Conservation (phyloP, 2,888 invertebrate genomes). For the Diplazon laetatorius region DNA sequence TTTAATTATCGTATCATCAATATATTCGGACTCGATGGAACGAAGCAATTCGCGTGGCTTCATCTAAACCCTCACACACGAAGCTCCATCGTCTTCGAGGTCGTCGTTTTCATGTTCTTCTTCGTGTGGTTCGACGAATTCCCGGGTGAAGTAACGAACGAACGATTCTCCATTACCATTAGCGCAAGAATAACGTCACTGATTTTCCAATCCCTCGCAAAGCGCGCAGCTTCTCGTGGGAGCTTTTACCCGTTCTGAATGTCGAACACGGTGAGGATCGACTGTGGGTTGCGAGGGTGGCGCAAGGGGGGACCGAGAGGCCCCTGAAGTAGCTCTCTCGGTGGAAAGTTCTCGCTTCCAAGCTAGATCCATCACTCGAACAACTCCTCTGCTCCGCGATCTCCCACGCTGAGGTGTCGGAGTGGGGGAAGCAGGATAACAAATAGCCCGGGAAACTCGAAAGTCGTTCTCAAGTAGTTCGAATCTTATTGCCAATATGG, state of each 20-base stretch:
- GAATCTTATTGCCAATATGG: slow-evolving; percentile 60
- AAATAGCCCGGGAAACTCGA: slow-evolving; percentile 57
- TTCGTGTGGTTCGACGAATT: too few relatives aligned
- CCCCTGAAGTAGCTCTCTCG: slow-evolving; percentile 32
- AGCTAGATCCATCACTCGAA: slow-evolving; percentile 57
- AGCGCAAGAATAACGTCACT: background rate
- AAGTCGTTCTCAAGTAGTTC: slow-evolving; percentile 51
- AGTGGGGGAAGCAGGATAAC: slow-evolving; percentile 31
- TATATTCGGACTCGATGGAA: too few relatives aligned
- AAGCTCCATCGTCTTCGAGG: too few relatives aligned
- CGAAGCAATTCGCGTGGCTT: too few relatives aligned
- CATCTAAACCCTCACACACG: too few relatives aligned
- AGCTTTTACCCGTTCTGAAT: slow-evolving; percentile 19
- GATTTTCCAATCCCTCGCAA: background rate
- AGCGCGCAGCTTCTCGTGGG: background rate
- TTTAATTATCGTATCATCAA: too few relatives aligned
- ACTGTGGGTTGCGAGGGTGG: too few relatives aligned
- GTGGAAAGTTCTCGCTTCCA: slow-evolving; percentile 50
- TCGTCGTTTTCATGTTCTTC: too few relatives aligned
- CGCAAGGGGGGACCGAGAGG: slow-evolving; percentile 31
- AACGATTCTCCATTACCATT: background rate
- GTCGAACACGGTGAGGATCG: slow-evolving; percentile 45
- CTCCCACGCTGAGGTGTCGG: background rate
- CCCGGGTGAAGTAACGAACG: background rate
- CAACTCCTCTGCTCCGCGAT: slow-evolving; percentile 41